Percentiles rank a stretch among this genome's conserved stretches.
Conservation (phyloP, 2,888 invertebrate species). For the Rutpela maculata region DNA sequence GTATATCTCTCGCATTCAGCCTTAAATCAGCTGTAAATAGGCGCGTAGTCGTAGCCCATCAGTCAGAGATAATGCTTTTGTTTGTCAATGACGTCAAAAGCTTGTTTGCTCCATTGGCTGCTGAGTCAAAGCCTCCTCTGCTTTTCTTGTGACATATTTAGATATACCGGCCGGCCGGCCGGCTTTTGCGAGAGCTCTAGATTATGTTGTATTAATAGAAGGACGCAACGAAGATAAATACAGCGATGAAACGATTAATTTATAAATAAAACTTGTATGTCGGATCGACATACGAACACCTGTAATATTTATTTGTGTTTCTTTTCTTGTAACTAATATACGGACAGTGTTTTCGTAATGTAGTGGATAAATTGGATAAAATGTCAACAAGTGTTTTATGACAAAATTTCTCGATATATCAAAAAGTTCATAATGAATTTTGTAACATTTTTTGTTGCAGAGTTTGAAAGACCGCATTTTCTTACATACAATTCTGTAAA, state of each 20-base stretch:
- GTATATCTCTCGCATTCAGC: not conserved
- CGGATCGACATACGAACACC: not conserved
- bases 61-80: constrained; percentile 45
- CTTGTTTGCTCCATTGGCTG: constrained; percentile 9
- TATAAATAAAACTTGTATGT: constrained; percentile 13
- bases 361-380: too few species aligned
- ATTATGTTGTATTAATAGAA: constrained; percentile 39
- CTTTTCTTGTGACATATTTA: constrained; percentile 42
- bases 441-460: too few species aligned
- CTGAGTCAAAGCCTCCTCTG: constrained; percentile 35
- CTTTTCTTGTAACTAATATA: too few species aligned
- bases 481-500: too few species aligned
- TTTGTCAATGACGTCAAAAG: constrained; percentile 41
- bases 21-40: constrained; percentile 45
- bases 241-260: constrained; percentile 16
- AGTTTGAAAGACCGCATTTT: too few species aligned
- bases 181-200: constrained; percentile 30
- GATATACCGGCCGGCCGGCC: constrained; percentile 36
- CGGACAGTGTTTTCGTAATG: too few species aligned
- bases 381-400: too few species aligned
- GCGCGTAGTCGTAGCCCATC: constrained; percentile 43
- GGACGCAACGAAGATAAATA: constrained; percentile 23
- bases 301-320: not conserved
- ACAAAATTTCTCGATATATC: too few species aligned
- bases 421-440: too few species aligned